Base-by-base conservation (phyloP, 2,888 invertebrate species). In the Cerceris rybyensis region DNA sequence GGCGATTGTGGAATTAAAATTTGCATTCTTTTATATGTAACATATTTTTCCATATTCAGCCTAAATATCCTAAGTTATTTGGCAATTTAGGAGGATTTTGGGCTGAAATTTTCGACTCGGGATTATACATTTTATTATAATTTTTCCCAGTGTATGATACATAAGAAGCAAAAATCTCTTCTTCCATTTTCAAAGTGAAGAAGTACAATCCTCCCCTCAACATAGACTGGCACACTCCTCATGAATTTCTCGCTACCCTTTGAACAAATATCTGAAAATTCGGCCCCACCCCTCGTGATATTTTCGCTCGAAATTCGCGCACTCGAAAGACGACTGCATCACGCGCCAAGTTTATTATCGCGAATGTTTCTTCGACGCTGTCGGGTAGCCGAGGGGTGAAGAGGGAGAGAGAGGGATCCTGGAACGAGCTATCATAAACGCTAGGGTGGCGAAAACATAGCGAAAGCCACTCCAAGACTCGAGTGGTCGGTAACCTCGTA, bases 401-500 rank as follows among this genome's bases (percentile, higher is more conserved):
- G 55, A 57, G 63, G 16, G 41, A 54, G 67, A 28, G 28, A 28
- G 28, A 28, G 28, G 28, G 28, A 28, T 28, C 28, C 4, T 49
- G 41, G 59, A 72, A 76, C 52, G 75, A 72, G 67, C 77, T 46
- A 64, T 75, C 74, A 78, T 78, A 78, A 80, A 80, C 80, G 70
- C 55, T 52, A 43, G 65, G 78, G 66, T 74, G 70, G 70, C 71
- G 74, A 74, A 75, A 74, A 70, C 74, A 60, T 58, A 76, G 68
- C 72, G 80, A 58, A 64, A 75, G 65, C 65, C 72, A 77, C 70
- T 74, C 54, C 49, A 46, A 52, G 17, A 13, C 63, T 66, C 63
- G 73, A 73, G 78, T 64, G 72, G 78, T 70, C 61, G 71, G 78
- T 72, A 71, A 69, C 75, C 76, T 79, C 75, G 75, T 71, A 81